A percentile compares a stretch with the other conserved stretches of the same genome.
Evolutionary conservation across 2,113 vertebrate genomes (phyloP).

Genomic region (Gopherus flavomarginatus): DNA sequence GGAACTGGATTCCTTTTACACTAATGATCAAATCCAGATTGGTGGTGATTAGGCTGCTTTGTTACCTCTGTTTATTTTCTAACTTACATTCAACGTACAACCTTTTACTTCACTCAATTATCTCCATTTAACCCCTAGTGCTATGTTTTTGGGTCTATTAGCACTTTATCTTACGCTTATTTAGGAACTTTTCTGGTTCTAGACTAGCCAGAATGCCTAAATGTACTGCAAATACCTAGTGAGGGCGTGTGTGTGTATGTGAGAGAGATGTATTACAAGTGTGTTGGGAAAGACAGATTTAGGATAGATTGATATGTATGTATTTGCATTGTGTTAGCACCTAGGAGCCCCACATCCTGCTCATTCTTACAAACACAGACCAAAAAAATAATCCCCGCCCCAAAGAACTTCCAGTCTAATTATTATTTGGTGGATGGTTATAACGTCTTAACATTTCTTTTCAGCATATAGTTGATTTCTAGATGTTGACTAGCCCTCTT

Average conservation of each 20-base stretch:
- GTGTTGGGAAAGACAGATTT: neutral
- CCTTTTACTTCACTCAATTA: neutral
- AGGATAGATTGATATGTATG: neutral
- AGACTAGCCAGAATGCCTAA: neutral
- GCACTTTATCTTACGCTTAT: neutral
- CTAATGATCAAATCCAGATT: neutral
- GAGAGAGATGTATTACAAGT: neutral
- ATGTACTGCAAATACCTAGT: neutral
- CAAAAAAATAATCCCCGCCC: neutral
- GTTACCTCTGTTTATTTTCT: neutral
- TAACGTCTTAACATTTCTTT: neutral
- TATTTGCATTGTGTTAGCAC: neutral
- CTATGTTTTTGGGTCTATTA: neutral
- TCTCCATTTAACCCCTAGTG: neutral
- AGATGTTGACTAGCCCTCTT: neutral
- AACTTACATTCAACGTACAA: neutral
- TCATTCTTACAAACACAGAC: neutral
- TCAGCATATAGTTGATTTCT: neutral
- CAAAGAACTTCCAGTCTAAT: neutral
- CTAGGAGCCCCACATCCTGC: fast-evolving
- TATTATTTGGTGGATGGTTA: neutral
- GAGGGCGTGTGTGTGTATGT: neutral
- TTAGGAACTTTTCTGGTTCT: neutral
- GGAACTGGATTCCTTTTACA: neutral
- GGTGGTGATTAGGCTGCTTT: neutral